A percentile compares a stretch with the other conserved stretches of the same genome.
These are phyloP conservation scores for Crambe crambe DNA, from an alignment of 37 sponge, comb jelly and placozoan genomes.

Conservation along the genomic window DNA sequence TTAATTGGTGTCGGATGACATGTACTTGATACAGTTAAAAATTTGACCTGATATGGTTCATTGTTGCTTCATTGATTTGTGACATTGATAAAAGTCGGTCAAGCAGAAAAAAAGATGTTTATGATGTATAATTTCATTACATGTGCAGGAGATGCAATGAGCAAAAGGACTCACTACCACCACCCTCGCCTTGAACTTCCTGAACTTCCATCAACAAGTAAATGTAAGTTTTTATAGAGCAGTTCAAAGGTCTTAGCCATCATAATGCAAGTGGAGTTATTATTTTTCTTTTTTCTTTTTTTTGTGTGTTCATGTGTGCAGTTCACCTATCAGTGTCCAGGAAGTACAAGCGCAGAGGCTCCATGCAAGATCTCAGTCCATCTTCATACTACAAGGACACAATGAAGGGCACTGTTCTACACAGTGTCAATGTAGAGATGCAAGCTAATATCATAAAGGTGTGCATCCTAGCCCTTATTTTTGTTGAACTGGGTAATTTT, in stretches of 20 bases:
- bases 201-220: not conserved
- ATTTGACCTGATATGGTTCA: too few relatives aligned
- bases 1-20: not conserved
- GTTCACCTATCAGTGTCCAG: not conserved
- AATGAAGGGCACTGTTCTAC: constrained; percentile 35
- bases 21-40: too few relatives aligned
- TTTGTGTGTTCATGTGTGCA: constrained; percentile 6
- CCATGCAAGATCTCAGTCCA: constrained; percentile 34
- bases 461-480: not conserved
- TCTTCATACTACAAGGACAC: constrained; percentile 36
- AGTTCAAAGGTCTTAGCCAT: not conserved
- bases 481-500: not conserved
- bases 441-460: constrained; percentile 31
- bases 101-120: too few relatives aligned
- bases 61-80: too few relatives aligned
- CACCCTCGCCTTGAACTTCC: not conserved
- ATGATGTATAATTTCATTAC: not conserved
- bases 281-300: too few relatives aligned
- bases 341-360: constrained; percentile 30
- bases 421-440: constrained; percentile 26
- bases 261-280: too few relatives aligned
- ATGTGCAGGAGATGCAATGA: not conserved
- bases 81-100: too few relatives aligned
- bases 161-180: not conserved
- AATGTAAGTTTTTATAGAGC: not conserved